Evolutionary conservation across 2,888 invertebrate genomes (phyloP).

Genomic region (Cantharis lateralis): DNA sequence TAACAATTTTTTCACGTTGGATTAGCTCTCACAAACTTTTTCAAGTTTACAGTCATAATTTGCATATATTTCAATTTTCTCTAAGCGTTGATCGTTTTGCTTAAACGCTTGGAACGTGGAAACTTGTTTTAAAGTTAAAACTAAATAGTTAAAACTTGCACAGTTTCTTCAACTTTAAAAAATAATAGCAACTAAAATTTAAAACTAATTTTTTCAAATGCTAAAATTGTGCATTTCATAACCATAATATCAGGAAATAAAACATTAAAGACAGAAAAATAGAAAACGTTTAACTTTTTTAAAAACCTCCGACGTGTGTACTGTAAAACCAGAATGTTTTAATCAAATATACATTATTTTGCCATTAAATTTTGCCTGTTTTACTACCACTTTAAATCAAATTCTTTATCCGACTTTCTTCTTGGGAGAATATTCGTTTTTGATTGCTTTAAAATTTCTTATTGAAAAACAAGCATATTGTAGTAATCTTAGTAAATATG

Average conservation of each 20-base stretch:
- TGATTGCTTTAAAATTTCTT: conserved; percentile 16
- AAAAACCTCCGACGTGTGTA: conserved; percentile 20
- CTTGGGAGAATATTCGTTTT: conserved; percentile 27
- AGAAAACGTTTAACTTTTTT: conserved; percentile 25
- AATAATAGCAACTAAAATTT: neutral
- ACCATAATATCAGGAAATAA: neutral
- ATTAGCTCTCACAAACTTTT: conserved; percentile 30
- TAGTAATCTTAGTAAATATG: neutral
- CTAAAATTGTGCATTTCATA: neutral
- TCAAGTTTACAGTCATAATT: conserved; percentile 22
- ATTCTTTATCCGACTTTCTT: conserved; percentile 22
- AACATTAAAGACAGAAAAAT: conserved; percentile 11
- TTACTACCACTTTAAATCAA: conserved; percentile 31
- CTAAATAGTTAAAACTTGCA: neutral
- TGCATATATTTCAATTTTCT: conserved; percentile 17
- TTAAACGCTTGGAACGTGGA: neutral
- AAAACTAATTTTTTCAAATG: neutral
- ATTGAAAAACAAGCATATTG: neutral
- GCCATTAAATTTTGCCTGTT: conserved; percentile 29
- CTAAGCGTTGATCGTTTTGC: neutral
- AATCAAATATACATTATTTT: conserved; percentile 31
- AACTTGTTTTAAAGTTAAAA: neutral
- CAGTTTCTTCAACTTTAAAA: neutral
- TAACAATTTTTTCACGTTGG: conserved; percentile 33
- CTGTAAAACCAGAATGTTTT: conserved; percentile 23